Evolutionary conservation across 2,888 invertebrate species (phyloP).

Genomic region (Conomelus anceps): DNA sequence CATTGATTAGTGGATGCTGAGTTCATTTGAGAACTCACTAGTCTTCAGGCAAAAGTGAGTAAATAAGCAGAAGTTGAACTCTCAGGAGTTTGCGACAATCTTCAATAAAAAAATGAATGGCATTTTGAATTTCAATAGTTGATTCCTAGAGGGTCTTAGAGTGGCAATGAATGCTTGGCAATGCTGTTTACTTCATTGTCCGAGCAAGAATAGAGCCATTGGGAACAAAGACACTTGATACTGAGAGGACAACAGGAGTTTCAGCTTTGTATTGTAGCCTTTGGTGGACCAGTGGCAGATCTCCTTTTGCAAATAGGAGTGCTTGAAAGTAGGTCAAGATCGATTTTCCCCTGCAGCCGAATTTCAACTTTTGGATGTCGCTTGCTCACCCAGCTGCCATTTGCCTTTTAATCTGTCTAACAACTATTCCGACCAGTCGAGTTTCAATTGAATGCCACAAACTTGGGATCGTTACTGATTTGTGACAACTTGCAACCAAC

Average conservation of each 20-base stretch:
- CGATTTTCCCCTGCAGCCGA: background rate
- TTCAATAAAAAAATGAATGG: background rate
- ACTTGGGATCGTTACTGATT: background rate
- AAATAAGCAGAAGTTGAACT: too few relatives aligned
- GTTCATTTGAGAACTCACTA: too few relatives aligned
- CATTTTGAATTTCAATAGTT: background rate
- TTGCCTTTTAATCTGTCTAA: background rate
- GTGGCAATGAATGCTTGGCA: background rate
- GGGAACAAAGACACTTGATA: background rate
- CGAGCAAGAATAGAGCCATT: background rate
- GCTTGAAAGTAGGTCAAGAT: background rate
- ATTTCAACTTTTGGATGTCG: background rate
- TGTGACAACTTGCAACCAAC: background rate
- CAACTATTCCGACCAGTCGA: background rate
- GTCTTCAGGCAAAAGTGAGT: too few relatives aligned
- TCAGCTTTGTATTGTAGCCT: background rate
- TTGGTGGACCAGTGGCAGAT: background rate
- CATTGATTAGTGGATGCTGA: too few relatives aligned
- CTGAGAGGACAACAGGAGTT: background rate
- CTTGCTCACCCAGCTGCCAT: background rate
- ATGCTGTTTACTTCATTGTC: background rate
- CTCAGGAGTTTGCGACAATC: background rate
- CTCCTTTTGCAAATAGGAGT: background rate
- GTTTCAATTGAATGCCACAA: background rate
- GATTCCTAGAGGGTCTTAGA: background rate